Base-by-base conservation (phyloP, 2,888 invertebrate species). In the Syritta pipiens region DNA sequence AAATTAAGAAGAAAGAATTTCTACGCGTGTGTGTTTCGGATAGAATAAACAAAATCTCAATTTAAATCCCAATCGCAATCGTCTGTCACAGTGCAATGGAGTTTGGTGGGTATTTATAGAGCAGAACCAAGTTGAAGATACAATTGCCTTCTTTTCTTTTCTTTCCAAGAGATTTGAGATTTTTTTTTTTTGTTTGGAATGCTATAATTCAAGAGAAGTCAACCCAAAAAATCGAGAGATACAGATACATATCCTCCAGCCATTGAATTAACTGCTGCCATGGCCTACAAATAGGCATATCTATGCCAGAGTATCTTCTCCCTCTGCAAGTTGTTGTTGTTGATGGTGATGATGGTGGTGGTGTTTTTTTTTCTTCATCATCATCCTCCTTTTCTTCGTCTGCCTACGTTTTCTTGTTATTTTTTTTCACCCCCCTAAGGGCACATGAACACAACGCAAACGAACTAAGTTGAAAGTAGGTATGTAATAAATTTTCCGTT, bases 401-500 rank as follows among this genome's bases (percentile, higher is more conserved):
- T n/a, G n/a, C n/a, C n/a, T n/a, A n/a, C n/a, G n/a, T n/a, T n/a
- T n/a, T n/a, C n/a, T n/a, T n/a, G n/a, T n/a, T n/a, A n/a, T 79
- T 67, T 62, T 62, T 49, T 74, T 79, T 51, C 74, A 79, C 79
- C 79, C 74, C 53, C 74, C 74, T 49, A 40, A 79, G 49, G 72
- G 63, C 55, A n/a, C n/a, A 71, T 30, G 69, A 53, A 68, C 24
- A 46, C 53, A 42, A 42, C 40, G 24, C 35, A 71, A 71, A 49
- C 37, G 32, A 79, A 79, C 74, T 74, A 72, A 68, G 62, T 68
- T 30, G 57, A 79, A 79, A 79, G 67, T 79, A 79, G 79, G 79
- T 53, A 74, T 79, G 62, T 74, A 79, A 79, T 79, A 79, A 67
- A 79, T 79, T 68, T 79, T 74, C 63, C 48, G 19, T 72, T 60